phyloP scores from a whole-genome alignment of 2,888 invertebrate genomes.

The Odontocolon sp. region DNA sequence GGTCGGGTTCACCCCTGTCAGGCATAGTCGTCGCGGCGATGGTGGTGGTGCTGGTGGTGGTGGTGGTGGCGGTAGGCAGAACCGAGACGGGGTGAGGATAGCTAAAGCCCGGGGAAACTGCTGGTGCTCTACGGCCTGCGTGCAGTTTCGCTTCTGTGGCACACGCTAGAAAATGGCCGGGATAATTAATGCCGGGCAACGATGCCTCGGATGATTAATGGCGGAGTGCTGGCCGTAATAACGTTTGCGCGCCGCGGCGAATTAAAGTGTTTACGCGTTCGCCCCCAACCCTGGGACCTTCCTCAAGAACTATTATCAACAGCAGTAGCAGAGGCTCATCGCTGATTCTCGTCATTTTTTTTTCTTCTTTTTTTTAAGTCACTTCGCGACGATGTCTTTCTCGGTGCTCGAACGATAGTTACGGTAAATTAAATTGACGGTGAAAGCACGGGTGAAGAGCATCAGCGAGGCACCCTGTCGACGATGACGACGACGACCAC shows the following conservation, averaged over 20 bases:
- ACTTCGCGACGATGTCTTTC: constrained; percentile 22
- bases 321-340: constrained; percentile 15
- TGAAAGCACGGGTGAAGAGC: background rate
- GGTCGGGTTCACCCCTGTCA: constrained; percentile 46
- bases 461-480: background rate
- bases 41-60: constrained; percentile 14
- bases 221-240: constrained; percentile 72
- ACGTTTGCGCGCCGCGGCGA: constrained; percentile 72
- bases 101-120: constrained; percentile 41
- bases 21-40: constrained; percentile 54
- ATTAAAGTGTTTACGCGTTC: constrained; percentile 73
- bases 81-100: constrained; percentile 24
- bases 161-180: constrained; percentile 74
- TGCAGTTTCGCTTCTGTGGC: constrained; percentile 57
- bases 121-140: constrained; percentile 31
- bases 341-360: constrained; percentile 10
- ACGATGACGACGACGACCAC: background rate
- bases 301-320: no score
- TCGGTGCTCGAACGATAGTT: constrained; percentile 17
- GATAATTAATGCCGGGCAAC: constrained; percentile 78
- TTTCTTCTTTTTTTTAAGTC: background rate
- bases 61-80: constrained; percentile 1
- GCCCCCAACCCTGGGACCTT: constrained; percentile 5
- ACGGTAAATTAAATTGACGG: constrained; percentile 35
- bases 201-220: constrained; percentile 77